phyloP scores from a whole-genome alignment of 2,888 invertebrate species.

The Ptychoptera albimana region DNA sequence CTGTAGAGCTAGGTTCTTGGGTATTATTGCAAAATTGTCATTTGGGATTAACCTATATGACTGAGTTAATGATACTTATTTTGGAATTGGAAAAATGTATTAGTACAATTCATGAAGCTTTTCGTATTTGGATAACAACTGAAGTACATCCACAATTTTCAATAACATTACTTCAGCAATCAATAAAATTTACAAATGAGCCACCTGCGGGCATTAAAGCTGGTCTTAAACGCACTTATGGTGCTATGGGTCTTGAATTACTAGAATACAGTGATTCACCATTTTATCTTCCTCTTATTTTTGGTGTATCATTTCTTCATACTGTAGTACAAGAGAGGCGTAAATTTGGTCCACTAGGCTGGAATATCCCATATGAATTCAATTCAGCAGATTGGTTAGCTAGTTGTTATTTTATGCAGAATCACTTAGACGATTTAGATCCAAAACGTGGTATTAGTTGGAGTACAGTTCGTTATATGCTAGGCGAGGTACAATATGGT shows the following conservation, averaged over 20 bases:
- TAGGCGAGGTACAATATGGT: conserved; percentile 82
- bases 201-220: conserved; percentile 71
- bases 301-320: conserved; percentile 63
- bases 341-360: conserved; percentile 69
- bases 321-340: conserved; percentile 66
- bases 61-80: conserved; percentile 46
- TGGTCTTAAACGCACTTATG: conserved; percentile 61
- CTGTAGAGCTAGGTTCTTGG: conserved; percentile 55
- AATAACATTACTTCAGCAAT: conserved; percentile 61
- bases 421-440: conserved; percentile 68
- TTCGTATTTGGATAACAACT: conserved; percentile 69
- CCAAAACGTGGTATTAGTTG: conserved; percentile 59
- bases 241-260: conserved; percentile 60
- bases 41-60: conserved; percentile 63
- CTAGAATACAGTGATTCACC: conserved; percentile 58
- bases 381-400: conserved; percentile 72
- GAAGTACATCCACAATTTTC: conserved; percentile 58
- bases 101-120: conserved; percentile 31
- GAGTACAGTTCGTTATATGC: conserved; percentile 72
- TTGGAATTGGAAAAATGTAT: conserved; percentile 18
- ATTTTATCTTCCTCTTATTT: conserved; percentile 62
- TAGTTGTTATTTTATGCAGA: conserved; percentile 71
- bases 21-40: conserved; percentile 71
- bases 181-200: conserved; percentile 71
- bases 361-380: conserved; percentile 81